Percentiles rank a stretch among this genome's conserved stretches.
Conservation (phyloP, 2,797 vertebrate species). For the Bovichtus diacanthus region DNA sequence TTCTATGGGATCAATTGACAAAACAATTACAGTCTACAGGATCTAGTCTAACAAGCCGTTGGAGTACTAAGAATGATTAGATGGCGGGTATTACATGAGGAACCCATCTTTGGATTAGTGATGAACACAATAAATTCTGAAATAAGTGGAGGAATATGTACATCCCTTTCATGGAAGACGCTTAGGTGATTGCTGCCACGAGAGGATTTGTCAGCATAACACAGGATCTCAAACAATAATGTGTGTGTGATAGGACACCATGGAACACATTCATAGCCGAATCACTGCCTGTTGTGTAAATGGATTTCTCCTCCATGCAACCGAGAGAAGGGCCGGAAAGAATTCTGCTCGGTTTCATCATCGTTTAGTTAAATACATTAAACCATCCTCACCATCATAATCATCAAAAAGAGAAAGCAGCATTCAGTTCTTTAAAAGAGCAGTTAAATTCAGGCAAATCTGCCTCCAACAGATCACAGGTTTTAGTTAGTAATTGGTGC, state of each 20-base stretch:
- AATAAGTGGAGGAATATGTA: slow-evolving; percentile 85
- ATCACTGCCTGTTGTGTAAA: slow-evolving; percentile 80
- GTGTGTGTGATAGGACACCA: slow-evolving; percentile 81
- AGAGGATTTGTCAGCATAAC: slow-evolving; percentile 87
- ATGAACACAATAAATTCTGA: slow-evolving; percentile 83
- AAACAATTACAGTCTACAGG: slow-evolving; percentile 83
- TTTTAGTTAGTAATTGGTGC: slow-evolving; percentile 48
- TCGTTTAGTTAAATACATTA: slow-evolving; percentile 58
- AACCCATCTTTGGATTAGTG: slow-evolving; percentile 85
- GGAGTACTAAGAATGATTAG: slow-evolving; percentile 82
- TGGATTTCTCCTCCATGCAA: slow-evolving; percentile 79
- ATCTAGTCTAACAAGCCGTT: slow-evolving; percentile 82
- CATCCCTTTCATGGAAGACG: slow-evolving; percentile 84
- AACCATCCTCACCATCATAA: slow-evolving; percentile 45
- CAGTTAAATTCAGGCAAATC: slow-evolving; percentile 31
- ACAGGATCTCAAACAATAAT: slow-evolving; percentile 85
- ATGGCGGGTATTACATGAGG: slow-evolving; percentile 83
- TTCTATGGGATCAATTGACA: slow-evolving; percentile 77
- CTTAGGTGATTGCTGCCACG: slow-evolving; percentile 85
- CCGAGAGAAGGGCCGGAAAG: slow-evolving; percentile 67
- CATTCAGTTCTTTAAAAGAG: slow-evolving; percentile 2
- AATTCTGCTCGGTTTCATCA: slow-evolving; percentile 76
- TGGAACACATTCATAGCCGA: slow-evolving; percentile 73
- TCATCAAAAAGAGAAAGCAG: slow-evolving; percentile 28
- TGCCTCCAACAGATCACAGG: slow-evolving; percentile 41